Evolutionary conservation across 2,888 invertebrate genomes (phyloP).

Genomic region (Crossocerus cetratus): DNA sequence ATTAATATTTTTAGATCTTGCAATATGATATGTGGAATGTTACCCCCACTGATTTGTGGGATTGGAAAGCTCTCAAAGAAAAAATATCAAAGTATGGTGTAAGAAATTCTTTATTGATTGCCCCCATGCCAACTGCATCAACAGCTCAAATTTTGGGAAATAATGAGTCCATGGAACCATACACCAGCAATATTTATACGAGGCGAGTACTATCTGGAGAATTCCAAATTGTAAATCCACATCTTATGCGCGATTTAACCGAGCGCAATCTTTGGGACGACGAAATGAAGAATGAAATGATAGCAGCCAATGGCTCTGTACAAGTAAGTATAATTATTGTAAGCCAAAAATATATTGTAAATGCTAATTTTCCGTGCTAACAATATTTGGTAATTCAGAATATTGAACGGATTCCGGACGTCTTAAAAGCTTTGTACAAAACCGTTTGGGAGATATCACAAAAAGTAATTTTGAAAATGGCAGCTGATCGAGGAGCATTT

Average conservation of each 20-base stretch:
- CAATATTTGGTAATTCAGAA: conserved; percentile 77
- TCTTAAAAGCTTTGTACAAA: conserved; percentile 92
- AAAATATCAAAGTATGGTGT: conserved; percentile 93
- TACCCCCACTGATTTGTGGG: conserved; percentile 90
- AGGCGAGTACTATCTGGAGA: conserved; percentile 96
- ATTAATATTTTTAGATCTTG: conserved; percentile 81
- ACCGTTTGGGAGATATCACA: conserved; percentile 99
- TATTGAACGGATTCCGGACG: conserved; percentile 89
- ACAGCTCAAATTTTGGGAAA: conserved; percentile 99
- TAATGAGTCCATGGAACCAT: conserved; percentile 98
- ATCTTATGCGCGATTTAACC: conserved; percentile 94
- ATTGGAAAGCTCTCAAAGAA: conserved; percentile 90
- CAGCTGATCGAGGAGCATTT: conserved; percentile 97
- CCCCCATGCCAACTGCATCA: conserved; percentile 99
- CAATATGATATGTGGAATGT: conserved; percentile 99
- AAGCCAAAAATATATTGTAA: neutral
- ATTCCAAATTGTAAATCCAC: conserved; percentile 97
- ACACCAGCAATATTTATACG: conserved; percentile 97
- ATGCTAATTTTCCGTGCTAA: neutral
- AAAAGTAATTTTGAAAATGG: conserved; percentile 95
- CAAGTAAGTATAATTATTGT: conserved; percentile 77
- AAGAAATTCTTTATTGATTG: conserved; percentile 94
- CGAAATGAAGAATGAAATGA: conserved; percentile 95
- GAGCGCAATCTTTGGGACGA: conserved; percentile 95
- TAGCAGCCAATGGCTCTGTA: conserved; percentile 94